Evolutionary conservation across 1,140 invertebrate species (phyloP).

Genomic region (Trichonephila clavata): DNA sequence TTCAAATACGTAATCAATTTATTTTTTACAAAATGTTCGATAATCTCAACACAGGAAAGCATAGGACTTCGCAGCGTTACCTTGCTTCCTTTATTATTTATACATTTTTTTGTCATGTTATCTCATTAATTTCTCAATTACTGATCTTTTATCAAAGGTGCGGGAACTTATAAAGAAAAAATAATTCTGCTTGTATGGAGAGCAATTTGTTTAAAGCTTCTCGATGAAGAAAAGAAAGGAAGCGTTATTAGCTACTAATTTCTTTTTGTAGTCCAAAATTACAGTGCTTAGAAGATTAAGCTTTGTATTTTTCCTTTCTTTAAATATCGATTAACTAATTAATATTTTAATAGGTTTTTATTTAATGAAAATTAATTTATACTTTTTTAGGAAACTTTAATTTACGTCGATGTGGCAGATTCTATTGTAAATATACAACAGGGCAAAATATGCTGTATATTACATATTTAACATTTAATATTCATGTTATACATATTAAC

Average conservation of each 20-base stretch:
- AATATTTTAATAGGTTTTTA: not conserved
- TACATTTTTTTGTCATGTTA: not conserved
- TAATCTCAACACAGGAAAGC: too few species aligned
- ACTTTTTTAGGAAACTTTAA: too few species aligned
- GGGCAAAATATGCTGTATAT: too few species aligned
- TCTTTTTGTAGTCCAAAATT: not conserved
- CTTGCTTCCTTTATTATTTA: too few species aligned
- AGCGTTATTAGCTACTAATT: not conserved
- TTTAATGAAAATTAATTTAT: too few species aligned
- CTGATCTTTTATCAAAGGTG: not conserved
- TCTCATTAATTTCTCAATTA: not conserved
- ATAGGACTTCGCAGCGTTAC: too few species aligned
- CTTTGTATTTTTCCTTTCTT: not conserved
- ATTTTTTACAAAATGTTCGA: too few species aligned
- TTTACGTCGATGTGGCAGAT: too few species aligned
- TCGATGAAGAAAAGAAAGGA: not conserved
- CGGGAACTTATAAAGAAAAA: not conserved
- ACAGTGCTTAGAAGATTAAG: not conserved
- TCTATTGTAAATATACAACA: too few species aligned
- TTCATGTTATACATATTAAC: too few species aligned
- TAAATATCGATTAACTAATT: not conserved
- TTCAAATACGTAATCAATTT: too few species aligned
- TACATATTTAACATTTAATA: too few species aligned
- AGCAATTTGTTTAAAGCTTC: not conserved
- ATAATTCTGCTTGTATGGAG: not conserved